Evolutionary conservation across 2,113 vertebrate species (phyloP), one percentile per base, ranked within the genome.

Genomic region (Guaruba guarouba): DNA sequence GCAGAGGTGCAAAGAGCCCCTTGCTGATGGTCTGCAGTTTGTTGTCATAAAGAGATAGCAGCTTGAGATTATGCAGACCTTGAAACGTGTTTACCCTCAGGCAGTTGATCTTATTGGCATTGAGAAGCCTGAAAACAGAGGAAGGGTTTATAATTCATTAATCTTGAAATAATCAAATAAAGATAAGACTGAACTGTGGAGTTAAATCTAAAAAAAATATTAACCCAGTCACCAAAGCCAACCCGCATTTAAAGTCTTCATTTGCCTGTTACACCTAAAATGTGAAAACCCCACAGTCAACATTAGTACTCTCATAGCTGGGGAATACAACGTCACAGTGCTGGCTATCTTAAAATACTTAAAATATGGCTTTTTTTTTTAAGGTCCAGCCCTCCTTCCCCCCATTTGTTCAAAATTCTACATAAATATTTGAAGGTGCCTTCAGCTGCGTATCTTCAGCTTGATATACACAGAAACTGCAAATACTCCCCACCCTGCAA

Each of bases 101-200:
- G 96, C 99, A 99, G 98, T 99, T 99, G 97, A 99, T 99, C 98
- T 99, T 99, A 98, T 99, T 99, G 97, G 99, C 99, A 22, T 99
- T 99, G 97, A 99, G 98, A 89, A 99, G 98, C 92, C 99, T 99
- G 98, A 75, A 98, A 95, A 96, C 69, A 97, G 75, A 96, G 57
- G 44, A 94, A 70, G 96, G 74, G 54, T 73, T 48, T 69, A 82
- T 92, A 94, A 97, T 82, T 68, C 82, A 55, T 57, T 80, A 31
- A 64, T 74, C 57, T 35, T 28, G 64, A 14, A 51, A 66, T 46
- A 41, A 62, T 44, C 49, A 49, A 75, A 62, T 8, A 44, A 64
- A 90, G n/a, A 69, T 7, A 82, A 84, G 89, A 76, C 67, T 44
- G n/a, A 33, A 27, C 59, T 90, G 82, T 7, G 27, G 41, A 22